These are phyloP conservation scores for Oryzias melastigma DNA, from an alignment of 2,113 vertebrate genomes.

Conservation along the genomic window DNA sequence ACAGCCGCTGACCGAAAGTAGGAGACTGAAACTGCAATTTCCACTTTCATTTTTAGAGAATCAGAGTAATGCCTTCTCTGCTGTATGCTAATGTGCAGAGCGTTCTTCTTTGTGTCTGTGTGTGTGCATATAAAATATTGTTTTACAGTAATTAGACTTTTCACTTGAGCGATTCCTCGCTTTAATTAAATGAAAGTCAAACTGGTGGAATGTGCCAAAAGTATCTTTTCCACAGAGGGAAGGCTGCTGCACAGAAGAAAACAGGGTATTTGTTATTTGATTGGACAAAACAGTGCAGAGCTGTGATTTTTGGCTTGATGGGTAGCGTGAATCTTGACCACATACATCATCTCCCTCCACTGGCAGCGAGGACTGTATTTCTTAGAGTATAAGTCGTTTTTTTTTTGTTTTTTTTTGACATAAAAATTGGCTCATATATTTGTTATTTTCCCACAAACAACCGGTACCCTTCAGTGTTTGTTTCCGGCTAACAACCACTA, in stretches of 20 bases:
- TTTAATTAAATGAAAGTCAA: slow-evolving; percentile 60
- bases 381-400: too few relatives aligned
- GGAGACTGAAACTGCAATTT: slow-evolving; percentile 54
- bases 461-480: too few relatives aligned
- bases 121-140: slow-evolving; percentile 53
- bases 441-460: too few relatives aligned
- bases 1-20: slow-evolving; percentile 51
- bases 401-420: too few relatives aligned
- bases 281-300: slow-evolving; percentile 41
- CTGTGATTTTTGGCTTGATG: slow-evolving; percentile 53
- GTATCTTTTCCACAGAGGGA: slow-evolving; percentile 30
- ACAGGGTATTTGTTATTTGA: slow-evolving; percentile 48
- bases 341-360: slow-evolving; percentile 17
- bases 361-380: slow-evolving; percentile 26
- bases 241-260: slow-evolving; percentile 25
- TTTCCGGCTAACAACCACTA: too few relatives aligned
- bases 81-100: slow-evolving; percentile 29
- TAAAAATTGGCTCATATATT: too few relatives aligned
- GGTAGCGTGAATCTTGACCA: slow-evolving; percentile 41
- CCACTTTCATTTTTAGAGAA: slow-evolving; percentile 53
- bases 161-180: slow-evolving; percentile 37
- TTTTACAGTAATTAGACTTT: slow-evolving; percentile 63
- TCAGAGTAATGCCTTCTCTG: slow-evolving; percentile 43
- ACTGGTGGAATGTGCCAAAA: slow-evolving; percentile 37
- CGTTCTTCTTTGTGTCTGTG: slow-evolving; percentile 1